Evolutionary conservation across 2,797 vertebrate genomes (phyloP), one percentile per base, ranked within the genome.

Genomic region (Mormyrus hasselquistii): DNA sequence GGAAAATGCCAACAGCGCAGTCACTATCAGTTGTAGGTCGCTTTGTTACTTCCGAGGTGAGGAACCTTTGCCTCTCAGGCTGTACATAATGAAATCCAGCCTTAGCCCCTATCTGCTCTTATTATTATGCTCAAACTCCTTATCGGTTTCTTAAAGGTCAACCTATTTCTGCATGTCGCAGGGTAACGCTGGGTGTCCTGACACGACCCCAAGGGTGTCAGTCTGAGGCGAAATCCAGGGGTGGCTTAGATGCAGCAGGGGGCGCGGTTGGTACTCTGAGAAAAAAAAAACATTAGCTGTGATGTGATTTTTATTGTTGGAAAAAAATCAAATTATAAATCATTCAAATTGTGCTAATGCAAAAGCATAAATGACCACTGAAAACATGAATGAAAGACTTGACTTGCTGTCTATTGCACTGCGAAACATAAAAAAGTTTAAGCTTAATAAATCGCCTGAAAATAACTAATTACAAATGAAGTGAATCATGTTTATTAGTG

Each of bases 81-180:
- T 41, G 34, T 4, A 85, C 83, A 89, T 89, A 89, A 55, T 65
- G 57, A 59, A 9, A 38, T 25, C 44, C 79, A 62, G n/a, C 44
- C 7, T 22, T 22, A 79, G 73, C 55, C 6, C 12, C 57, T 8
- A 16, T 38, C 9, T 69, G 41, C 57, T 29, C n/a, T 7, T 22
- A 41, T 59, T 65, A 87, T 87, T 62, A n/a, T 38, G 1, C 19
- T 41, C 16, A 38, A 55, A 14, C 44, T 14, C 34, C 6, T 89
- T 89, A 89, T 87, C 88, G 4, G 88, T 41, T 7, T 19, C 62
- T 76, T 38, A 89, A 89, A 89, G 73, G 62, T 87, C 88, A 89
- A 38, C 19, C 59, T 25, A 55, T 65, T 41, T 34, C 7, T 87
- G 9, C 41, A n/a, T 69, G 29, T 41, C 52, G 22, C 83, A 53